Evolutionary conservation across 2,797 vertebrate species (phyloP), one percentile per base, ranked within the genome.

Genomic region (Molossus molossus): DNA sequence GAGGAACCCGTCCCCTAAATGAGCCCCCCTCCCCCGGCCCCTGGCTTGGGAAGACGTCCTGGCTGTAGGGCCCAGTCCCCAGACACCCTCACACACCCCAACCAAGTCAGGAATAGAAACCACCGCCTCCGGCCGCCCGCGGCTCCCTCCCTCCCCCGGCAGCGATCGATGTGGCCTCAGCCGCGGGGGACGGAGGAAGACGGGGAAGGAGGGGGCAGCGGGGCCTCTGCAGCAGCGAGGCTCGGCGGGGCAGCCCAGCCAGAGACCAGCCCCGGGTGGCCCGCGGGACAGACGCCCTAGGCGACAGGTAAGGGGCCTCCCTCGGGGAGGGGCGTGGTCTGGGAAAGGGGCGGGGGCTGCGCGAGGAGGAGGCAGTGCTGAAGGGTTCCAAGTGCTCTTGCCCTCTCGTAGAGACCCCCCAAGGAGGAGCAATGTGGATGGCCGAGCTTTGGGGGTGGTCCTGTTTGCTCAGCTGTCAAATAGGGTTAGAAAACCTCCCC

Each of bases 101-200:
- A 18, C 80, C 5, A 65, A 83, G 94, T 94, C 87, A 96, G 88
- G 93, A 97, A 97, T 97, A 97, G 97, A 96, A 96, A 94, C 95
- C 95, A 90, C 95, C 48, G 69, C 96, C 96, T 96, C 97, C 86
- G 53, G 91, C 89, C 25, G 90, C 77, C 87, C 33, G 87, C 91
- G 45, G 94, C 81, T 89, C 87, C 95, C 97, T 45, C 45, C 72
- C 72, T 45, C 58, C 80, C 91, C 91, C 25, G 29, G 97, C 96
- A 91, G 95, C 93, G 87, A 98, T 98, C 97, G 93, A 98, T 98
- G 96, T 40, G 91, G 96, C 94, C 97, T 96, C 75, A 85, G 94
- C 83, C 73, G 96, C 94, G 21, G 75, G 92, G 97, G 95, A 92
- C 85, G 0, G 58, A 96, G 94, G 64, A 88, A 77, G 87, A 85